Conservation (phyloP, 1,140 invertebrate species). For the Danaus melanippus region DNA sequence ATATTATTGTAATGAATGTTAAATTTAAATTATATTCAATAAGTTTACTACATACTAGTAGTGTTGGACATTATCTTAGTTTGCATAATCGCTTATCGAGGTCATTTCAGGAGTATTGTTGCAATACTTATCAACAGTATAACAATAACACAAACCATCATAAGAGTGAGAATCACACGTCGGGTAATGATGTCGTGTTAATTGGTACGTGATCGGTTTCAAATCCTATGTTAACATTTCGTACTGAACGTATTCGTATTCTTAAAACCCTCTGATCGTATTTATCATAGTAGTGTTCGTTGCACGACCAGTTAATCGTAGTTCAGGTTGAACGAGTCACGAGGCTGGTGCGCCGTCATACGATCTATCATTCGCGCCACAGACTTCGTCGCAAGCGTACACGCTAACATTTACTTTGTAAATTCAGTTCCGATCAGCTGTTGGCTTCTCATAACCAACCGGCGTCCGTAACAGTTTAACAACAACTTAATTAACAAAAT, state of each 20-base stretch:
- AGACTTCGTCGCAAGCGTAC: slow-evolving; percentile 49
- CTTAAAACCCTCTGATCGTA: no score
- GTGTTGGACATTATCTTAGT: no score
- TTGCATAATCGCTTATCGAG: slow-evolving; percentile 14
- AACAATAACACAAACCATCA: slow-evolving; percentile 3
- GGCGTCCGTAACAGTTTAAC: slow-evolving; percentile 16
- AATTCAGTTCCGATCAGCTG: slow-evolving; percentile 50
- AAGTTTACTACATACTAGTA: no score
- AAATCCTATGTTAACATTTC: no score
- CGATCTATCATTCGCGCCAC: slow-evolving; percentile 59
- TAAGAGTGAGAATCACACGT: slow-evolving; percentile 39
- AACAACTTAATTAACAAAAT: slow-evolving; percentile 37
- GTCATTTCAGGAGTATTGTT: slow-evolving; percentile 10
- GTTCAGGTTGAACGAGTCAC: slow-evolving; percentile 49
- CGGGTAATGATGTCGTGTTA: slow-evolving; percentile 35
- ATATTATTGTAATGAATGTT: no score
- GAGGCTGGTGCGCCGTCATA: slow-evolving; percentile 56
- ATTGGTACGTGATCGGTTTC: slow-evolving; percentile 42
- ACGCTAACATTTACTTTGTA: slow-evolving; percentile 13
- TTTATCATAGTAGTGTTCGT: no score
- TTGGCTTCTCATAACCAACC: slow-evolving; percentile 30
- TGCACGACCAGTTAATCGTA: no score
- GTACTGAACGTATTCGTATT: no score
- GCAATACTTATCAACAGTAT: slow-evolving; percentile 14
- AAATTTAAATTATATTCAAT: no score